phyloP scores from a whole-genome alignment of 2,113 vertebrate species.

The Alexandromys fortis region DNA sequence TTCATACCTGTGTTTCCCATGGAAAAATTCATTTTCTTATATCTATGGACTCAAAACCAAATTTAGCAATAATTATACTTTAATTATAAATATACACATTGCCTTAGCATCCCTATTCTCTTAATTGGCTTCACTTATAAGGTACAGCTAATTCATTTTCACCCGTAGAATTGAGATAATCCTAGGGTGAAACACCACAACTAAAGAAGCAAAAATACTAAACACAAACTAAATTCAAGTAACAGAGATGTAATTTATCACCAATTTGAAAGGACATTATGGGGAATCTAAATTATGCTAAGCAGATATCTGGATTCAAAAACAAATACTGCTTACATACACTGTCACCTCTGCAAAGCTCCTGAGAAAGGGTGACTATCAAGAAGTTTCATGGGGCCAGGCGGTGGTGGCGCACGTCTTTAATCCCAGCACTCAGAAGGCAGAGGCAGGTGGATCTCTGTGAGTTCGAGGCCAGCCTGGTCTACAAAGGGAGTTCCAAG shows the following conservation, averaged over 20 bases:
- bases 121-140: slow-evolving; percentile 20
- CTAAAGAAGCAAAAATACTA: slow-evolving; percentile 47
- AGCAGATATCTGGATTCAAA: slow-evolving; percentile 56
- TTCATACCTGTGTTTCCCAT: not conserved
- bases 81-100: not conserved
- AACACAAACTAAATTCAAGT: slow-evolving; percentile 55
- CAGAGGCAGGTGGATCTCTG: too few relatives aligned
- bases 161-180: slow-evolving; percentile 32
- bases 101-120: not conserved
- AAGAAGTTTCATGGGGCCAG: not conserved
- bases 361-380: not conserved
- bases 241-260: slow-evolving; percentile 27
- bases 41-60: not conserved
- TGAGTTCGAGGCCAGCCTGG: too few relatives aligned
- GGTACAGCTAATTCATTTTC: slow-evolving; percentile 53
- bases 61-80: slow-evolving; percentile 44
- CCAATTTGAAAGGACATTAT: slow-evolving; percentile 18
- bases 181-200: slow-evolving; percentile 35
- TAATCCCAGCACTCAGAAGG: too few relatives aligned
- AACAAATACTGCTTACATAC: not conserved
- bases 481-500: too few relatives aligned
- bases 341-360: slow-evolving; percentile 26
- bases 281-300: slow-evolving; percentile 42
- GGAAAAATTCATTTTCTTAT: not conserved
- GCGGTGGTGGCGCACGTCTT: too few relatives aligned